Evolutionary conservation across 1,140 invertebrate species (phyloP), one percentile per base, ranked within the genome.

Genomic region (Heliconius hewitsoni): DNA sequence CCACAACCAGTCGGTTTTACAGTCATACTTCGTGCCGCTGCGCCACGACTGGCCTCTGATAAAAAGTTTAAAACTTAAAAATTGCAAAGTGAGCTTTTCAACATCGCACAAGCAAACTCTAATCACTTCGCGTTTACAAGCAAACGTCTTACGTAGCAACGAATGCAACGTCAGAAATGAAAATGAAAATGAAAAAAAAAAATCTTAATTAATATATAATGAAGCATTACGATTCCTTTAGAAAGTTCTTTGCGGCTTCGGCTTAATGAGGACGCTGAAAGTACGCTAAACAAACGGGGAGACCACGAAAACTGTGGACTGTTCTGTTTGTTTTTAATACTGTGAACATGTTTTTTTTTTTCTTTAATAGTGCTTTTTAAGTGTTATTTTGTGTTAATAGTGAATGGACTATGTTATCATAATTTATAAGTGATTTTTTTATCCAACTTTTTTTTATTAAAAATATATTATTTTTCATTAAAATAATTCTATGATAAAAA

Each of bases 171-270:
- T 60, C 77, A 73, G 42, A 70, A 30, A 60, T 78, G 57, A 66
- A 66, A 66, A 23, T 66, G n/a, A 57, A 57, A 57, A 18, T 57
- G 23, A 71, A 78, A 78, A 74, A 78, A 78, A 74, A 78, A 34
- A 60, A 50, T 74, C 77, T 78, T 78, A 78, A 78, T 74, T 78
- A 78, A 74, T 74, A 72, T 78, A 78, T 73, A 78, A 74, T 78
- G 77, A 78, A 46, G 55, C 55, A 78, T 74, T 74, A 57, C 72
- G 77, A 78, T 60, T 27, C 60, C 71, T 42, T 57, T 55, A 42
- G 46, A 78, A 77, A 78, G 70, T 78, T 78, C 77, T 78, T 74
- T 78, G 72, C 77, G 72, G 77, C 52, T 66, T 73, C 77, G 23
- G 19, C 50, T 78, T 78, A 78, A 78, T 78, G 77, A 78, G 77